phyloP scores from a whole-genome alignment of 2,888 invertebrate genomes.

The Drosophila crucigera region DNA sequence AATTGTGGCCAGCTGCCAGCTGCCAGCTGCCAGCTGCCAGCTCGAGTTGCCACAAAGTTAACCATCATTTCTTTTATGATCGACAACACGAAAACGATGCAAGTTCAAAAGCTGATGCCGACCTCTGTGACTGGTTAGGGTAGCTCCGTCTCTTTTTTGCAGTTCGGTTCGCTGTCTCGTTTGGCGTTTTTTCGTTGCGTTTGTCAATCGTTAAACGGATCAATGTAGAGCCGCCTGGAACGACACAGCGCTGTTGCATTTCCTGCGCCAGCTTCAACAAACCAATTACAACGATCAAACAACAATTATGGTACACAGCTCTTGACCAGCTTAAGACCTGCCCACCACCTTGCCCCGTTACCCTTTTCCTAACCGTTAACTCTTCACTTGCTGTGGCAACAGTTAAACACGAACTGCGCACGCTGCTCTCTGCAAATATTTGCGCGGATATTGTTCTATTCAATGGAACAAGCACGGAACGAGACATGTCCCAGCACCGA shows the following conservation, averaged over 20 bases:
- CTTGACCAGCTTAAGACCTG: conserved; percentile 52
- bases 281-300: conserved; percentile 82
- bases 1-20: conserved; percentile 11
- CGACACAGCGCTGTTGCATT: conserved; percentile 63
- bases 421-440: conserved; percentile 81
- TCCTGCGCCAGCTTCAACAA: conserved; percentile 70
- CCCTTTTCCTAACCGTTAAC: background rate
- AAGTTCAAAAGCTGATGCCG: conserved; percentile 60
- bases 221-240: conserved; percentile 72
- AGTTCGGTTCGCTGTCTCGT: conserved; percentile 12
- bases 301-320: conserved; percentile 74
- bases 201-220: conserved; percentile 81
- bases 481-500: conserved; percentile 57
- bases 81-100: conserved; percentile 64
- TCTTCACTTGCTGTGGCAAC: conserved; percentile 34
- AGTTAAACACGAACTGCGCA: conserved; percentile 75
- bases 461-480: conserved; percentile 63
- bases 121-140: conserved; percentile 13
- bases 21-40: conserved; percentile 28
- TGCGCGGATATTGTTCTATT: conserved; percentile 78
- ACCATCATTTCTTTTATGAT: conserved; percentile 70
- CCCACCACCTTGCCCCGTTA: background rate
- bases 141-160: conserved; percentile 6
- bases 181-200: conserved; percentile 36
- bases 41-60: conserved; percentile 59